Conservation (phyloP, 1,140 invertebrate genomes). For the Cotesia vestalis region DNA sequence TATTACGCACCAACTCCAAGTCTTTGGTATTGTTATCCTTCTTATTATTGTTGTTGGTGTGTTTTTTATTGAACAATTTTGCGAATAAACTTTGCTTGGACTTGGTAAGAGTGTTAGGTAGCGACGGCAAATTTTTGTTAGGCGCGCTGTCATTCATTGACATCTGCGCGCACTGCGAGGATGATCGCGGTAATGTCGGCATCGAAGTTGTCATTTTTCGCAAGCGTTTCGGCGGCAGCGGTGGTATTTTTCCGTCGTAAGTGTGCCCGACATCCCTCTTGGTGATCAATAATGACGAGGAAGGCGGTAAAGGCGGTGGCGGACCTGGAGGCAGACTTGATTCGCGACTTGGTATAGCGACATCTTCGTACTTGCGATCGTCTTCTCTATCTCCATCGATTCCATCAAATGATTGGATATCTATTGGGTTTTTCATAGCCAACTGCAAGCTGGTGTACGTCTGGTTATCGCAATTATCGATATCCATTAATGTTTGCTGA, state of each 20-base stretch:
- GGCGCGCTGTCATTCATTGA: constrained; percentile 47
- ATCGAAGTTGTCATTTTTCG: constrained; percentile 69
- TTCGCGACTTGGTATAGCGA: constrained; percentile 44
- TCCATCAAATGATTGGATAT: constrained; percentile 37
- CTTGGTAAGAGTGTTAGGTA: constrained; percentile 64
- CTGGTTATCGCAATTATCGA: constrained; percentile 77
- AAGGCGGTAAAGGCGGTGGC: constrained; percentile 45
- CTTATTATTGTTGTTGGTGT: too few relatives aligned
- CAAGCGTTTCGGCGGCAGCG: constrained; percentile 80
- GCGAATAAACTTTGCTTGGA: constrained; percentile 74
- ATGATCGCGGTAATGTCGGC: constrained; percentile 57
- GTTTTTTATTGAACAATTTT: constrained; percentile 70
- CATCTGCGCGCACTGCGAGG: constrained; percentile 49
- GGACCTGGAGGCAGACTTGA: constrained; percentile 35
- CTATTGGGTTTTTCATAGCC: constrained; percentile 84
- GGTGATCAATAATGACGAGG: neutral
- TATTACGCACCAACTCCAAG: constrained; percentile 45
- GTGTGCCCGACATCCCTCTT: constrained; percentile 64
- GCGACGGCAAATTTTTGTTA: constrained; percentile 58
- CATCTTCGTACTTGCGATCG: constrained; percentile 69
- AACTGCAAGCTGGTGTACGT: constrained; percentile 85
- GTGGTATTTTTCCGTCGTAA: constrained; percentile 74
- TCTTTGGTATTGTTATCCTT: constrained; percentile 54
- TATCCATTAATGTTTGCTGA: constrained; percentile 54
- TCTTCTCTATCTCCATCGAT: constrained; percentile 64